These are phyloP conservation scores for Ctena decussata DNA, from an alignment of 2,888 invertebrate species.

Conservation along the genomic window DNA sequence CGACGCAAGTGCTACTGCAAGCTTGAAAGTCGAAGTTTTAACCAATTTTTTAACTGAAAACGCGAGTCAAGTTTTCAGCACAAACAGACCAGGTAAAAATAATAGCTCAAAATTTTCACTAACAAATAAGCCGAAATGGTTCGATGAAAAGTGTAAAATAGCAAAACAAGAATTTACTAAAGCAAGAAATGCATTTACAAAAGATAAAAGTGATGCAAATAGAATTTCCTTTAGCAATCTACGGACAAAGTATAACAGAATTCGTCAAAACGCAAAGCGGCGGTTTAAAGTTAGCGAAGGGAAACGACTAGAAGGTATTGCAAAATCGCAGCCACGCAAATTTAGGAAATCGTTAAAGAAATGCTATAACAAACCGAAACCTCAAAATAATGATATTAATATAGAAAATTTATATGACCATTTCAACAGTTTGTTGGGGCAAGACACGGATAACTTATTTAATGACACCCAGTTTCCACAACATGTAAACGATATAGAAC, in stretches of 20 bases:
- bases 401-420: not conserved
- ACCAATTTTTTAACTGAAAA: too few species aligned
- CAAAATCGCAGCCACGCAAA: not conserved
- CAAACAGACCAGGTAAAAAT: too few species aligned
- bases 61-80: too few species aligned
- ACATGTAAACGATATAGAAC: not conserved
- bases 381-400: not conserved
- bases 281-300: not conserved
- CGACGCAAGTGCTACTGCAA: not conserved
- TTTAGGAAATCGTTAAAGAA: not conserved
- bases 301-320: not conserved
- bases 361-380: not conserved
- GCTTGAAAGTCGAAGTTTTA: too few species aligned
- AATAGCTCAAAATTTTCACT: too few species aligned
- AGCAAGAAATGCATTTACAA: conserved; percentile 13
- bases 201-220: conserved; percentile 4
- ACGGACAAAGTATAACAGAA: too few species aligned
- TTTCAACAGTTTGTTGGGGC: not conserved
- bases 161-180: conserved; percentile 14
- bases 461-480: not conserved
- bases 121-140: not conserved
- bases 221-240: not conserved
- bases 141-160: not conserved
- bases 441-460: not conserved
- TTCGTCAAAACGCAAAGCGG: too few species aligned